Evolutionary conservation across 2,797 vertebrate genomes (phyloP).

Genomic region (Enteromius trimaculatus): DNA sequence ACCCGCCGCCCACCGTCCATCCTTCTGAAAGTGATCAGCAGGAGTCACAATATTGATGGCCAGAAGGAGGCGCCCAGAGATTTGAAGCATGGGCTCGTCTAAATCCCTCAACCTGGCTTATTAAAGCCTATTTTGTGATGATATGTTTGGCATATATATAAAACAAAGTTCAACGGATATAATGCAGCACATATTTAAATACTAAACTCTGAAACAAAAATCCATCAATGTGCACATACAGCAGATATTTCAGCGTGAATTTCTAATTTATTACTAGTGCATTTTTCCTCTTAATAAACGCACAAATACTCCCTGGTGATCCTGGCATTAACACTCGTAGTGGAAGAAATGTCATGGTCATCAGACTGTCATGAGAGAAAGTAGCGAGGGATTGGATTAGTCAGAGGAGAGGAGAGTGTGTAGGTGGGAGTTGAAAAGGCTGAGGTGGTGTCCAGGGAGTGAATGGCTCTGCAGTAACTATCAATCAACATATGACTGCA

Average conservation of each 20-base stretch:
- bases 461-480: constrained; percentile 69
- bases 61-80: not conserved
- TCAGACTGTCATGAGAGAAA: constrained; percentile 33
- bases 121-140: not conserved
- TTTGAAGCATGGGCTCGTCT: constrained; percentile 10
- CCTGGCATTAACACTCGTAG: not conserved
- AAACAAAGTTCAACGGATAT: not conserved
- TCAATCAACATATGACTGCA: constrained; percentile 71
- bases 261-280: constrained; percentile 1
- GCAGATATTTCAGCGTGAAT: not conserved
- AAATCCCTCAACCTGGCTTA: constrained; percentile 2
- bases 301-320: not conserved
- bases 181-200: not conserved
- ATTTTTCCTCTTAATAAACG: not conserved
- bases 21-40: constrained; percentile 12
- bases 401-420: constrained; percentile 37
- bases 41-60: constrained; percentile 25
- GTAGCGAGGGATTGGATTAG: constrained; percentile 41
- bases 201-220: not conserved
- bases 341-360: constrained; percentile 24
- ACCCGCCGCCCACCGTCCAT: not conserved
- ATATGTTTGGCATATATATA: not conserved
- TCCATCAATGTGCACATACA: not conserved
- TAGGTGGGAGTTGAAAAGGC: constrained; percentile 44
- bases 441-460: constrained; percentile 46